Base-by-base conservation (phyloP, 2,797 vertebrate species). In the Micromesistius poutassou region DNA sequence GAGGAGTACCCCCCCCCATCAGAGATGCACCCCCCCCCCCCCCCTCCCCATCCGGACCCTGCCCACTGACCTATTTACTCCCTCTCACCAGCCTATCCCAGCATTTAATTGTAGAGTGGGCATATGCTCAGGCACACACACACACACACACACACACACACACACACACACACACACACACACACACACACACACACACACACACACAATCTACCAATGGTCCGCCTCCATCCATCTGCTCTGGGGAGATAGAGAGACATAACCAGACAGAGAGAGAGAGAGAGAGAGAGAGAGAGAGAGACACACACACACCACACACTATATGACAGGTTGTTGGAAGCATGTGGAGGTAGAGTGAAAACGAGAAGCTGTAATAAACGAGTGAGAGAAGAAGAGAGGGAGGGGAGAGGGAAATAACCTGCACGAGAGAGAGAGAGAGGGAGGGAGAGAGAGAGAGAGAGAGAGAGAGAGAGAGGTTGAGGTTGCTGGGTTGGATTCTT, bases 91-190 rank as follows among this genome's bases (percentile, higher is more conserved):
- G 25, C 79, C 31, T 80, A 79, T 88, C 84, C 82, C 86, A 88
- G 87, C 82, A 84, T 33, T 31, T 88, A 80, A 80, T 72, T 46
- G 71, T 62, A 71, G 83, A 77, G 75, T 86, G 82, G 89, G 87
- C 12, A 84, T 87, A 76, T 82, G 78, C 86, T 81, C 84, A 74
- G 36, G 66, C 70, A 72, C 50, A 40, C 38, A 16, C 30, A 62
- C 90, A 88, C 79, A 87, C 88, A 88, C 83, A 84, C 87, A 82
- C 83, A 78, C 86, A 84, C 83, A 87, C 55, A 62, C 55, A 25
- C 22, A 25, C 22, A 62, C 55, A 62, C 55, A 62, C 55, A 8
- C 22, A 68, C 62, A n/a, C 62, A 68, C 62, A 72, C 50, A 42
- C 40, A 16, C 30, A 40, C 90, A 88, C 79, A 87, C 88, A 88